phyloP scores from a whole-genome alignment of 2,797 vertebrate genomes.

The Muscicapa striata region DNA sequence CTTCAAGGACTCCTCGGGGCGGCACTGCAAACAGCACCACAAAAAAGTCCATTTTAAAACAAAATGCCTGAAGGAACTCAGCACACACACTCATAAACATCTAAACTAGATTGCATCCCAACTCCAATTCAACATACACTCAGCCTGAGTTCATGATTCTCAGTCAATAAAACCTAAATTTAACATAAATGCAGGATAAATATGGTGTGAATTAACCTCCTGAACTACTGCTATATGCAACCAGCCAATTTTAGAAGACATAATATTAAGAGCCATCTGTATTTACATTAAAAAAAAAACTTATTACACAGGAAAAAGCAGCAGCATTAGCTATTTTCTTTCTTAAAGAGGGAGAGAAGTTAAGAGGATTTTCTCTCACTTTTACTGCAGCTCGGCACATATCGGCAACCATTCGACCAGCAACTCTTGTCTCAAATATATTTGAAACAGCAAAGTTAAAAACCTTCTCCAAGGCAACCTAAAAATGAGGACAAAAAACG shows the following conservation, averaged over 20 bases:
- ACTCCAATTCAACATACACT: background rate
- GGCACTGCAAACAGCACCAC: conserved; percentile 83
- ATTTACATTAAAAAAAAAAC: background rate
- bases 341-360: background rate
- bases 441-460: conserved; percentile 96
- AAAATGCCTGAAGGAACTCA: background rate
- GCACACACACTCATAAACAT: background rate
- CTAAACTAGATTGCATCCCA: background rate
- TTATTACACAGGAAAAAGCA: background rate
- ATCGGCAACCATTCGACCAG: conserved; percentile 95
- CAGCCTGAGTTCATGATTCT: background rate
- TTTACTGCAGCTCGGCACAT: conserved; percentile 96
- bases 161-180: background rate
- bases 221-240: background rate
- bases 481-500: background rate
- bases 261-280: background rate
- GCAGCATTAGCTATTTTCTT: background rate
- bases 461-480: conserved; percentile 96
- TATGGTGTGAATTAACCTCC: background rate
- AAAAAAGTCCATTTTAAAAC: background rate
- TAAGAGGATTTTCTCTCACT: conserved; percentile 72
- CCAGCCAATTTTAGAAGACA: background rate
- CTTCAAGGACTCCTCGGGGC: conserved; percentile 91
- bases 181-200: background rate
- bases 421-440: conserved; percentile 96